Percentiles rank a stretch among this genome's conserved stretches.
Evolutionary conservation across 2,888 invertebrate genomes (phyloP).

Genomic region (Limenitis camilla): DNA sequence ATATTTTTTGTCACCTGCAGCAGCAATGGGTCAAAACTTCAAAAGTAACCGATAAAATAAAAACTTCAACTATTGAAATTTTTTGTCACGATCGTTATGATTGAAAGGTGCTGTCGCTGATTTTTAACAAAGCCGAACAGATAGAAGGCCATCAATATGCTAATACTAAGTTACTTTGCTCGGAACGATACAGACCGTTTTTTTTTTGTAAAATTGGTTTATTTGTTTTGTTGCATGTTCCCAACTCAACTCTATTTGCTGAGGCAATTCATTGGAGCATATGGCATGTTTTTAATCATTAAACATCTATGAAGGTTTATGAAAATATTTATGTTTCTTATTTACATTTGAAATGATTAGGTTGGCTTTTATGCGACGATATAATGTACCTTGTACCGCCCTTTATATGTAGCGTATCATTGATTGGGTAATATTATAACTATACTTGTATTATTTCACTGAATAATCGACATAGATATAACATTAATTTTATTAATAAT

Average conservation of each 20-base stretch:
- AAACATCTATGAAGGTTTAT: conserved; percentile 21
- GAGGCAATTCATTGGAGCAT: conserved; percentile 45
- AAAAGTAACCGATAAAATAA: conserved; percentile 19
- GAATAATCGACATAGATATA: background rate
- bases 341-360: conserved; percentile 18
- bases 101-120: conserved; percentile 69
- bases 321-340: conserved; percentile 21
- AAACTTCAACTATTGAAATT: conserved; percentile 44
- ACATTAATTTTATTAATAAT: background rate
- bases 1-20: conserved; percentile 57
- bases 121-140: conserved; percentile 68
- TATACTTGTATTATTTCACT: background rate
- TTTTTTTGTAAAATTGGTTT: conserved; percentile 66
- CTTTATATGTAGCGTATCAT: conserved; percentile 11
- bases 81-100: conserved; percentile 64
- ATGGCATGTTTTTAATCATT: conserved; percentile 36
- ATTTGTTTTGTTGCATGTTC: conserved; percentile 68
- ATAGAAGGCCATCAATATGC: conserved; percentile 70
- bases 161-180: conserved; percentile 56
- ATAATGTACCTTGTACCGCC: conserved; percentile 16
- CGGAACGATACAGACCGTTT: conserved; percentile 47
- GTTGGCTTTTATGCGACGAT: conserved; percentile 7
- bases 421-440: background rate
- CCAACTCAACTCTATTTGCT: conserved; percentile 60
- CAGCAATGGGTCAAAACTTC: conserved; percentile 21